Evolutionary conservation across 2,113 vertebrate genomes (phyloP), one percentile per base, ranked within the genome.

Genomic region (Pygoscelis adeliae): DNA sequence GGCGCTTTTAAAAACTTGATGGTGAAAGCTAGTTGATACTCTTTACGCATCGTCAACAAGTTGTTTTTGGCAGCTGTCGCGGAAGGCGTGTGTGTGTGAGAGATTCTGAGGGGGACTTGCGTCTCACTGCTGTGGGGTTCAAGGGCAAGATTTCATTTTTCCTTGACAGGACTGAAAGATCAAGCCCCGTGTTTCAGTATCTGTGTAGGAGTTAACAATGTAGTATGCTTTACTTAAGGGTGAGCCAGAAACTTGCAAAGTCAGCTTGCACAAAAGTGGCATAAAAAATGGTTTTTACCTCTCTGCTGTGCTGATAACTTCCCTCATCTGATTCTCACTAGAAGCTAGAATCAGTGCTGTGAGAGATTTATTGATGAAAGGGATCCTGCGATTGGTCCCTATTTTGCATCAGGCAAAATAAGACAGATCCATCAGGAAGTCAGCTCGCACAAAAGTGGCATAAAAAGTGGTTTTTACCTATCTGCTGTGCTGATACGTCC

Each of bases 361-460:
- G 34, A 61, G 49, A 78, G 25, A 9, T 59, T 34, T 29, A 8
- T 42, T 73, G 21, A 9, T 81, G 4, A 44, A 63, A 69, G 49
- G 5, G 25, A 18, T 73, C 26, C n/a, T 55, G 47, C 32, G 65
- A 2, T 12, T 87, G 38, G 32, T 46, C 36, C 5, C 0, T 29
- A 4, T 49, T 85, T 81, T 92, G 38, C 15, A n/a, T 56, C 40
- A n/a, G 52, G 70, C 13, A 25, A 66, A 81, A 46, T 10, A 52
- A 6, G 46, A 63, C 9, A 16, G 36, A 25, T 49, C 47, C 11
- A 8, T 56, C 27, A 36, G 36, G 26, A n/a, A n/a, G n/a, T n/a
- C 18, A 38, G 47, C 34, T 73, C 11, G 14, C 0, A 0, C 13
- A 12, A 17, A 20, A 15, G 12, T 53, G 38, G 21, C 8, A 1